Base-by-base conservation (phyloP, 2,797 vertebrate species). In the Poeciliopsis presidionis region DNA sequence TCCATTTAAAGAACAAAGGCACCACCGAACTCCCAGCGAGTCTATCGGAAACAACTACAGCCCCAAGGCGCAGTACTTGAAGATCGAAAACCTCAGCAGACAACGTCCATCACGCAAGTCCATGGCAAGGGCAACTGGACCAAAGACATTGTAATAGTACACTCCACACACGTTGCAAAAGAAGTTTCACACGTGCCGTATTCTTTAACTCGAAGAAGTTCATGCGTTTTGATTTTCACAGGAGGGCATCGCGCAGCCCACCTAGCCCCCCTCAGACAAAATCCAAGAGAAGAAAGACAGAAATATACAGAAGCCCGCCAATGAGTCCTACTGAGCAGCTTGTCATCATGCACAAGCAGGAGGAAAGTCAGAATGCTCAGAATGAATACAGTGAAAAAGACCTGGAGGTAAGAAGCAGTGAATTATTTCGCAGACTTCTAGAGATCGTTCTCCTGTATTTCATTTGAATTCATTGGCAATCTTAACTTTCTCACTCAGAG, bases 21-120 rank as follows among this genome's bases (percentile, higher is more conserved):
- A 93, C 81, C 87, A 92, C 82, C 91, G 95, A 30, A 95, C 91
- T 72, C 96, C 94, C 0, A 97, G 95, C 74, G 96, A 98, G 80
- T 96, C 95, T 74, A 97, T 98, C 73, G 97, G 92, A 80, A 98
- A 96, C 89, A 97, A 98, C 90, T 98, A 96, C 78, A 96, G 95
- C 30, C 94, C 83, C 18, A 80, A 7, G 6, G 96, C 96, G 9
- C 90, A 70, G 33, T 81, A 96, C 76, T 90, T 98, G 72, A 97
- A 93, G 73, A 85, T 97, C 36, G 87, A 77, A 63, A 89, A 95
- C 65, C 81, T 99, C n/a, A 91, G 75, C 33, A 84, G 91, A 1
- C 86, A 49, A 47, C 79, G 80, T 5, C 81, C 86, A 0, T 53
- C 82, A 22, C 4, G 61, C 33, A 16, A 53, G 22, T 57, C 89